Evolutionary conservation across 2,888 invertebrate genomes (phyloP).

Genomic region (Rosalia funebris): DNA sequence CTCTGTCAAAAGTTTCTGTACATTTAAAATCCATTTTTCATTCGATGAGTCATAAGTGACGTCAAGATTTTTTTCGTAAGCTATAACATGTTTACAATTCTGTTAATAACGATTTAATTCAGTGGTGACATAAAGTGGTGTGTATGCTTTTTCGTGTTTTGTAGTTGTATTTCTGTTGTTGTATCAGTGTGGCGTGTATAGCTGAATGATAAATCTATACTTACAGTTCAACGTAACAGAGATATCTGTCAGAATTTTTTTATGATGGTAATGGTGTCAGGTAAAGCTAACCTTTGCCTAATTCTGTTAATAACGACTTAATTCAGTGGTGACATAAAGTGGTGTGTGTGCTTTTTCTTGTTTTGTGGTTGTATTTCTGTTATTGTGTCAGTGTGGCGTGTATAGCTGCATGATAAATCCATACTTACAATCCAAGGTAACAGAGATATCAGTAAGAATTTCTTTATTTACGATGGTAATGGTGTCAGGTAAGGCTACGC

Average conservation of each 20-base stretch:
- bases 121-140: no score
- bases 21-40: constrained; percentile 27
- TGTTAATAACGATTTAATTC: no score
- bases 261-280: constrained; percentile 23
- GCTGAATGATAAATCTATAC: constrained; percentile 5
- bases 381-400: background rate
- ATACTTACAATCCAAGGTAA: constrained; percentile 35
- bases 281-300: constrained; percentile 11
- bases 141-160: background rate
- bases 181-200: background rate
- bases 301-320: background rate
- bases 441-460: constrained; percentile 10
- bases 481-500: constrained; percentile 23
- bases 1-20: constrained; percentile 23
- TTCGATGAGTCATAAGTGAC: constrained; percentile 23
- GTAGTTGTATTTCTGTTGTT: background rate
- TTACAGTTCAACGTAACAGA: constrained; percentile 32
- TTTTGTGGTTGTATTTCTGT: background rate
- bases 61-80: constrained; percentile 29
- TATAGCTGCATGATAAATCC: background rate
- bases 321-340: no score
- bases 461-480: constrained; percentile 27
- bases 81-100: constrained; percentile 16
- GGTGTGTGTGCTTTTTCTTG: background rate
- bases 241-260: constrained; percentile 18